These are phyloP conservation scores for Rotaria macrura DNA, from an alignment of 2,888 invertebrate species.

Conservation along the genomic window DNA sequence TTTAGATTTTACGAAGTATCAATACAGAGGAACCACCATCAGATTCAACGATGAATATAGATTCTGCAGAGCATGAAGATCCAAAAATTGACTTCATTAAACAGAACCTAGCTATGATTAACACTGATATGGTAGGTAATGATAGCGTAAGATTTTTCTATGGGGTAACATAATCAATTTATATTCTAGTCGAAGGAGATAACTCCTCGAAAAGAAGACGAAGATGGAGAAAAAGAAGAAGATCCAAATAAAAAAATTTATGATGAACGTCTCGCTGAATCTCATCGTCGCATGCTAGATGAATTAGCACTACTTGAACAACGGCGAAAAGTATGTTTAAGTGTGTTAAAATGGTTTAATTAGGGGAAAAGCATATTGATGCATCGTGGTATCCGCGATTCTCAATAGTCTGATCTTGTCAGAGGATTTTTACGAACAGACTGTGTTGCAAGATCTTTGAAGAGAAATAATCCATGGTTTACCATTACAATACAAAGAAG, in stretches of 20 bases:
- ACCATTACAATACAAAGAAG: too few relatives aligned
- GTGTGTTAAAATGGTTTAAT: too few relatives aligned
- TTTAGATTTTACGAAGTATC: neutral
- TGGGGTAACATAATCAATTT: neutral
- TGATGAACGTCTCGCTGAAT: neutral
- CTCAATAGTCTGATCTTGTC: too few relatives aligned
- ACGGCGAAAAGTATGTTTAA: neutral
- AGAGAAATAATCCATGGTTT: too few relatives aligned
- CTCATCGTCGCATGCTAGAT: neutral
- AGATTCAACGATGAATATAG: neutral
- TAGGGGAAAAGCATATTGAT: too few relatives aligned
- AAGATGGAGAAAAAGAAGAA: neutral
- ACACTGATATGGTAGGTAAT: neutral
- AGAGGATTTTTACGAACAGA: too few relatives aligned
- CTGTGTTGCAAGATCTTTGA: too few relatives aligned
- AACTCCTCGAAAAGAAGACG: neutral
- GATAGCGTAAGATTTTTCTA: neutral
- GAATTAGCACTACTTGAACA: neutral
- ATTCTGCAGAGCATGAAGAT: neutral
- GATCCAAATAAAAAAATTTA: neutral
- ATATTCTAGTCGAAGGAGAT: neutral
- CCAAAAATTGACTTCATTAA: neutral
- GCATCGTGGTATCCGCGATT: too few relatives aligned
- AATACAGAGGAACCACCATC: neutral
- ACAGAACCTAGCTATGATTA: neutral